Percentiles rank a stretch among this genome's conserved stretches.
These are phyloP conservation scores for Drosophila orena DNA, from an alignment of 1,140 invertebrate species.

Conservation along the genomic window DNA sequence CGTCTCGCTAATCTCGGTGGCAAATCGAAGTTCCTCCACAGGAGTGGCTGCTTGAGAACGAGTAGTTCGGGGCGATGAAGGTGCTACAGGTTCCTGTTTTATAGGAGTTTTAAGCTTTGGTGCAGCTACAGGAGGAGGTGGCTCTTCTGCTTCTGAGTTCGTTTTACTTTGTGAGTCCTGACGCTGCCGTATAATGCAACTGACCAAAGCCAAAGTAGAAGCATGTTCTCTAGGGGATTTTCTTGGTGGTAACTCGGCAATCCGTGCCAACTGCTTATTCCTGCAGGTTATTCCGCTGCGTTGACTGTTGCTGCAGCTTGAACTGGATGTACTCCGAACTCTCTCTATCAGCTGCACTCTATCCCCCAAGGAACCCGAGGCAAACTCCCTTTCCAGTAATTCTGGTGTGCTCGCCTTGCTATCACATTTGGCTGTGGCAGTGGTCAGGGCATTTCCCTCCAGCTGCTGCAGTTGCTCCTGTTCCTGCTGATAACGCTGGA, in stretches of 20 bases:
- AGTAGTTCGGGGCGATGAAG: conserved; percentile 53
- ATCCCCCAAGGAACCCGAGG: conserved; percentile 46
- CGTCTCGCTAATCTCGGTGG: conserved; percentile 79
- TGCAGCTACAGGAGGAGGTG: conserved; percentile 6
- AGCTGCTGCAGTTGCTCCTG: conserved; percentile 60
- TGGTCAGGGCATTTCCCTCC: conserved; percentile 20
- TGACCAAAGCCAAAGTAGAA: conserved; percentile 92
- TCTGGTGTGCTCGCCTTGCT: conserved; percentile 79
- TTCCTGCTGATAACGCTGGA: conserved; percentile 78
- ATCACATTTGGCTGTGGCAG: conserved; percentile 72
- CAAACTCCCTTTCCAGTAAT: conserved; percentile 66
- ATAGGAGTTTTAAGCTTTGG: conserved; percentile 41
- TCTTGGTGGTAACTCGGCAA: conserved; percentile 88
- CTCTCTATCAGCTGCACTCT: conserved; percentile 58
- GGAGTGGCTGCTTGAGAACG: conserved; percentile 74
- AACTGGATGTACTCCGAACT: conserved; percentile 64
- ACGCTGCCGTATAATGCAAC: conserved; percentile 87
- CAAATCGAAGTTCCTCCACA: conserved; percentile 76
- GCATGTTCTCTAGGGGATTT: conserved; percentile 94
- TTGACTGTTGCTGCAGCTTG: conserved; percentile 61
- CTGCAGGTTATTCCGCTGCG: conserved; percentile 63
- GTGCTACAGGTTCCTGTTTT: conserved; percentile 46
- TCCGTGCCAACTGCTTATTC: conserved; percentile 81
- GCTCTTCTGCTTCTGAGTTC: conserved; percentile 76
- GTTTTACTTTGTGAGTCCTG: conserved; percentile 84